phyloP scores from a whole-genome alignment of 2,888 invertebrate species.

The Isoperla grammatica region DNA sequence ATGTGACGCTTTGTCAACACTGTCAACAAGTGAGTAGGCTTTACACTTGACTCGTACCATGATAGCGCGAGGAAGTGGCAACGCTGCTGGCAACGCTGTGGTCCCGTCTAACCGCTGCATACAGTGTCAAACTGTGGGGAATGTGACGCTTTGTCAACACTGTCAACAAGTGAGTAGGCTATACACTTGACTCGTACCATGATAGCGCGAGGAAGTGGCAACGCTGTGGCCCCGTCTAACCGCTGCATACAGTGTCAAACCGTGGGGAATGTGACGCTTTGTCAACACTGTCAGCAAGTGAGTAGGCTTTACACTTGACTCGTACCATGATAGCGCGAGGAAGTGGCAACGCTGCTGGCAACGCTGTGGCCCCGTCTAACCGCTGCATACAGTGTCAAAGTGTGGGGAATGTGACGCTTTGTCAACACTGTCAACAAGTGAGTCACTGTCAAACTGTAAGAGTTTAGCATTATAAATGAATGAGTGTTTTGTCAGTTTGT shows the following conservation, averaged over 20 bases:
- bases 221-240: slow-evolving; percentile 4
- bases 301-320: no score
- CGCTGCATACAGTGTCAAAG: slow-evolving; percentile 44
- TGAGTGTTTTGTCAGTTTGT: no score
- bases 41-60: no score
- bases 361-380: no score
- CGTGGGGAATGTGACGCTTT: slow-evolving; percentile 40
- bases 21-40: slow-evolving; percentile 46
- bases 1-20: slow-evolving; percentile 48
- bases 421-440: slow-evolving; percentile 59
- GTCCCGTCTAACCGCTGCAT: slow-evolving; percentile 41
- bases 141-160: slow-evolving; percentile 48
- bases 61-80: not conserved
- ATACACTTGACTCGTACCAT: no score
- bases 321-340: no score
- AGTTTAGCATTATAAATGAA: no score
- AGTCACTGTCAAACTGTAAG: no score
- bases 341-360: no score
- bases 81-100: not conserved
- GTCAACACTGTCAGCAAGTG: slow-evolving; percentile 59
- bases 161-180: slow-evolving; percentile 56
- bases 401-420: slow-evolving; percentile 40
- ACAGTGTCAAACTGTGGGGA: slow-evolving; percentile 41
- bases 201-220: not conserved
- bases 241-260: slow-evolving; percentile 44